Evolutionary conservation across 2,888 invertebrate genomes (phyloP).

Genomic region (Orchestes rusci): DNA sequence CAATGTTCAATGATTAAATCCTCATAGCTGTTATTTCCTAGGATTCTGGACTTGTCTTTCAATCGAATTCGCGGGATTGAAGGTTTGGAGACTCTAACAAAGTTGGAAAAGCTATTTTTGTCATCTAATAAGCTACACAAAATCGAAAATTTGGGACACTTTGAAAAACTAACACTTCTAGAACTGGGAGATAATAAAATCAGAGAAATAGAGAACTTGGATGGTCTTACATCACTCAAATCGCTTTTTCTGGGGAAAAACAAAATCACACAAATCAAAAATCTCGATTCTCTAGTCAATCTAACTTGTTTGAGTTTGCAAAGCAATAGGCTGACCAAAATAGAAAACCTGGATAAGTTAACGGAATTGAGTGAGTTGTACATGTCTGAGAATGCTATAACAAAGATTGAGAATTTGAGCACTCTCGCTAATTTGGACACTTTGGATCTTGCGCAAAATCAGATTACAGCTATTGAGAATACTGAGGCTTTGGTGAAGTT

Average conservation of each 20-base stretch:
- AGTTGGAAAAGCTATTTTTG: constrained; percentile 76
- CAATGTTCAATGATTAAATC: no score
- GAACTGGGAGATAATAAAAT: constrained; percentile 95
- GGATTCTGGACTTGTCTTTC: constrained; percentile 89
- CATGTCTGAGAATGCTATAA: constrained; percentile 88
- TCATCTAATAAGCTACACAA: constrained; percentile 83
- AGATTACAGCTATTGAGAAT: constrained; percentile 72
- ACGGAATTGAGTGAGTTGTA: constrained; percentile 79
- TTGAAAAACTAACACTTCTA: constrained; percentile 71
- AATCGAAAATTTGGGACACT: constrained; percentile 80
- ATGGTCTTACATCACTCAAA: constrained; percentile 64
- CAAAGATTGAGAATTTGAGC: constrained; percentile 67
- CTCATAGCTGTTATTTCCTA: no score
- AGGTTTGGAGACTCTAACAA: constrained; percentile 67
- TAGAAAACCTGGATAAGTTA: constrained; percentile 76
- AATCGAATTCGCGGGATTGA: constrained; percentile 85
- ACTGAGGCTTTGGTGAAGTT: constrained; percentile 67
- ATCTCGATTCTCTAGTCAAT: constrained; percentile 63
- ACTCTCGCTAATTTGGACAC: constrained; percentile 68
- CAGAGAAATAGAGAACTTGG: constrained; percentile 81
- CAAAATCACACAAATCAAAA: constrained; percentile 82
- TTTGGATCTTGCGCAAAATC: constrained; percentile 85
- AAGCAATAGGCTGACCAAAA: constrained; percentile 79
- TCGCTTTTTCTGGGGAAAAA: constrained; percentile 90
- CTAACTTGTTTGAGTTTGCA: constrained; percentile 81